Percentiles rank a stretch among this genome's conserved stretches.
These are phyloP conservation scores for Meandrina meandrites DNA, from an alignment of 92 coral and sea anemone genomes.

Conservation along the genomic window DNA sequence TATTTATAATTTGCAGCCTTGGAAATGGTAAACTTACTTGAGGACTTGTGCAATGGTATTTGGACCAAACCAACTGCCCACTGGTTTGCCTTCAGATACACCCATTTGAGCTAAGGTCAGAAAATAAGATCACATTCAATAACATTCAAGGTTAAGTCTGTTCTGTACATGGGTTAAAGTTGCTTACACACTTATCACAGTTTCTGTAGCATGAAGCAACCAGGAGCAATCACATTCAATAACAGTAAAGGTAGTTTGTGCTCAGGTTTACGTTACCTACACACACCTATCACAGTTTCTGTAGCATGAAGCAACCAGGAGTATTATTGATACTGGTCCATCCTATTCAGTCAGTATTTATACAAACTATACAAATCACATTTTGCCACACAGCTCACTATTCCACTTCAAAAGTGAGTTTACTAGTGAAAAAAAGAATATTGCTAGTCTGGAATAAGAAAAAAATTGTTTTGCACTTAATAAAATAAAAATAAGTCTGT, in stretches of 20 bases:
- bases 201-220: background rate
- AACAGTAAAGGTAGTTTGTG: too few species aligned
- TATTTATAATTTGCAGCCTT: too few species aligned
- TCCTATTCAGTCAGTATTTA: too few species aligned
- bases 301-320: background rate
- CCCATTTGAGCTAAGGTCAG: constrained; percentile 91
- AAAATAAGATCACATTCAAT: background rate
- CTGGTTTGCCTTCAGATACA: constrained; percentile 94
- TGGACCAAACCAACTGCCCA: constrained; percentile 99
- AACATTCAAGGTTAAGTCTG: background rate
- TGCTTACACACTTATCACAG: background rate
- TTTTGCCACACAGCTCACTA: background rate
- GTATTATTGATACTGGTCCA: too few species aligned
- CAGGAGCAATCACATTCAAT: too few species aligned
- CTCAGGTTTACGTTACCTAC: too few species aligned
- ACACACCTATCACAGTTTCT: background rate
- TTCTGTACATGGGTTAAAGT: background rate
- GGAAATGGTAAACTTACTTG: constrained; percentile 68
- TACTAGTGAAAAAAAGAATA: too few species aligned
- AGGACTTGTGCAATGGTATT: constrained; percentile 95
- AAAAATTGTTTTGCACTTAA: too few species aligned
- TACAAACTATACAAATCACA: too few species aligned
- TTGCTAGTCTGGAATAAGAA: too few species aligned
- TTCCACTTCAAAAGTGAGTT: too few species aligned
- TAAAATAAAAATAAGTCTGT: too few species aligned